phyloP scores from a whole-genome alignment of 2,797 vertebrate genomes.

The Artibeus lituratus region DNA sequence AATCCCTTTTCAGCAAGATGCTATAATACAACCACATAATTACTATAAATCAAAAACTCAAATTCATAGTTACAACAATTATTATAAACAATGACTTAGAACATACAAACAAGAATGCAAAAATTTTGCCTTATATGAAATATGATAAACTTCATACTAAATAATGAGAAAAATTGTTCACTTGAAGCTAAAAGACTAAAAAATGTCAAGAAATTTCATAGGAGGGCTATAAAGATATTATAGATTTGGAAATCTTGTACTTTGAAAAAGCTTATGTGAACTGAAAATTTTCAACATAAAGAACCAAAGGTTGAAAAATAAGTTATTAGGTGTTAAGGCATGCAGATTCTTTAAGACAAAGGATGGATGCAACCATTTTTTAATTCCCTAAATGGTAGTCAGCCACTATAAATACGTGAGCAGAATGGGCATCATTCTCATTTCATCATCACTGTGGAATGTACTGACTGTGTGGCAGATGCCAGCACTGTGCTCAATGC shows the following conservation, averaged over 20 bases:
- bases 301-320: neutral
- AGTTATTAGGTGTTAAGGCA: neutral
- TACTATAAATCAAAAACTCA: slow-evolving; percentile 26
- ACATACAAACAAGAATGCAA: neutral
- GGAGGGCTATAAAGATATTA: neutral
- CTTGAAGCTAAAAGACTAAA: neutral
- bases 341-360: neutral
- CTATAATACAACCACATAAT: neutral
- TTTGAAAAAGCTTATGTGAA: neutral
- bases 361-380: neutral
- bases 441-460: neutral
- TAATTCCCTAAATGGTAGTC: neutral
- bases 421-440: neutral
- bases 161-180: neutral
- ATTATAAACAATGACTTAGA: neutral
- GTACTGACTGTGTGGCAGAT: neutral
- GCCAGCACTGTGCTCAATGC: neutral
- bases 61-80: neutral
- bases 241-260: neutral
- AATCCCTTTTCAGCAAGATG: neutral
- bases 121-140: neutral
- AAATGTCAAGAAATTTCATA: neutral
- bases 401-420: neutral
- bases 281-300: neutral
- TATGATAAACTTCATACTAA: neutral